Percentiles rank a stretch among this genome's conserved stretches.
phyloP scores from a whole-genome alignment of 1,140 invertebrate species.

The Aphis gossypii region DNA sequence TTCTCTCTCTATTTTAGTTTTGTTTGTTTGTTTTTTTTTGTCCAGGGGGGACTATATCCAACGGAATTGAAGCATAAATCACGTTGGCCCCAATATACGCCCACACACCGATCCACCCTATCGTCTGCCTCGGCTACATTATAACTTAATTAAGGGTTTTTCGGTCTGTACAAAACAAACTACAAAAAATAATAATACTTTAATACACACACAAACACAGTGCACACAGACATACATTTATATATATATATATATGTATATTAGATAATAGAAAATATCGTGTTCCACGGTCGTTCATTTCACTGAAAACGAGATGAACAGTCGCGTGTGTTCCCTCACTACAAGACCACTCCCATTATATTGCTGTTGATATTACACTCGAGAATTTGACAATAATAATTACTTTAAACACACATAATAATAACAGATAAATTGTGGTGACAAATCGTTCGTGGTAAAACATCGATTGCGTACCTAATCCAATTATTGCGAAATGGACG shows the following conservation, averaged over 20 bases:
- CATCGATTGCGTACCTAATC: neutral
- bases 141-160: slow-evolving; percentile 57
- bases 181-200: neutral
- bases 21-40: neutral
- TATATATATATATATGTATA: neutral
- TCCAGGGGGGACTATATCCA: neutral
- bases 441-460: slow-evolving; percentile 37
- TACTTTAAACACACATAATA: neutral
- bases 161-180: neutral
- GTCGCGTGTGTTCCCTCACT: neutral
- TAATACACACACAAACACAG: neutral
- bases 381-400: slow-evolving; percentile 17
- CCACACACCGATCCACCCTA: slow-evolving; percentile 29
- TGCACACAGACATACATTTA: neutral
- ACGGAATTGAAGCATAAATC: slow-evolving; percentile 54
- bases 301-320: slow-evolving; percentile 16
- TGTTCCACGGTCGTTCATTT: slow-evolving; percentile 20
- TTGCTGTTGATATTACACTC: neutral
- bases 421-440: neutral
- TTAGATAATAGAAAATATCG: slow-evolving; percentile 13
- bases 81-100: slow-evolving; percentile 49
- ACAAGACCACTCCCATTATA: slow-evolving; percentile 23
- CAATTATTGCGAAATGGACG: neutral
- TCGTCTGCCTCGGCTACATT: slow-evolving; percentile 10
- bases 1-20: neutral